These are phyloP conservation scores for Dolichotis patagonum DNA, from an alignment of 2,113 vertebrate genomes.

Conservation along the genomic window DNA sequence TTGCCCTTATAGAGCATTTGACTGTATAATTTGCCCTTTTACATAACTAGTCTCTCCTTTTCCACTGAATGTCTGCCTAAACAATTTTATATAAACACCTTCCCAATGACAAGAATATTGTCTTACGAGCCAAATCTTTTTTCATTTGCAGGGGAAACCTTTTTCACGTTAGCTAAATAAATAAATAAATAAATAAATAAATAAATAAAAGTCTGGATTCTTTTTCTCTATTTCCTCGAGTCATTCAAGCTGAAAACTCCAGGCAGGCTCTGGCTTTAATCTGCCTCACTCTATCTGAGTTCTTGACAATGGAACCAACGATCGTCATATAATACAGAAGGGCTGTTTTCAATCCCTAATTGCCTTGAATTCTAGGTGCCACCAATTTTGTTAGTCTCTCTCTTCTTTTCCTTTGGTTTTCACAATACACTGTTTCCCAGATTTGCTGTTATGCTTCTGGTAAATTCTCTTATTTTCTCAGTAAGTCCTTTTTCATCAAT, in stretches of 20 bases:
- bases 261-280: background rate
- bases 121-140: background rate
- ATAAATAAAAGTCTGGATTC: background rate
- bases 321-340: background rate
- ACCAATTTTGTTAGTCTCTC: background rate
- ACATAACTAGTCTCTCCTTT: background rate
- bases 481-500: background rate
- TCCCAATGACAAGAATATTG: no score
- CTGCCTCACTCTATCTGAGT: no score
- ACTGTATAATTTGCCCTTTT: background rate
- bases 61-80: background rate
- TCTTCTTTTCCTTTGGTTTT: background rate
- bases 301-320: background rate
- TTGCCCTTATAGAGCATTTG: no score
- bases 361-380: background rate
- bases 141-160: background rate
- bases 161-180: background rate
- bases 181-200: background rate
- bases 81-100: no score
- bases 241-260: background rate
- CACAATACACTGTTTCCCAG: background rate
- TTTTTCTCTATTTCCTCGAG: background rate
- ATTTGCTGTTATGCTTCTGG: background rate
- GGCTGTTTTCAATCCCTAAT: background rate
- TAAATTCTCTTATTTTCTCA: background rate